Evolutionary conservation across 37 sponge, comb jelly and placozoan genomes (phyloP), one percentile per base, ranked within the genome.

Genomic region (Chondrosia reniformis): DNA sequence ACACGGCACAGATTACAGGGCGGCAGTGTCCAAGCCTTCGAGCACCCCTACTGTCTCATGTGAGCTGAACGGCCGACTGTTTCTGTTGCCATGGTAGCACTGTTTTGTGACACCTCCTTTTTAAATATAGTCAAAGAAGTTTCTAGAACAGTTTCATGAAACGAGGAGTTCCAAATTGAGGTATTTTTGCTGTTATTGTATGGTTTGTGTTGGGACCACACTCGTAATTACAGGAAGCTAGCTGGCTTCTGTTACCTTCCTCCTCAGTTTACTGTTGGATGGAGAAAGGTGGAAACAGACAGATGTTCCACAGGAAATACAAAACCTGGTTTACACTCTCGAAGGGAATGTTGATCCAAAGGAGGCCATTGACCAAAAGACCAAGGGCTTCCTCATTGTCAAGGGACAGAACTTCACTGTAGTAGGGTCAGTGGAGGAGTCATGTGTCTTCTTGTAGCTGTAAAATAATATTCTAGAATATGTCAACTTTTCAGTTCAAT

Each of bases 131-230:
- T 86, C 91, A 4, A 95, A 89, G 84, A 66, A 77, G 40, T 95
- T 88, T 74, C 72, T 95, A 46, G 93, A 95, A 54, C 79, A 93
- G 37, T 95, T 95, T 79, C 96, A 95, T 54, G 88, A 87, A 22
- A 76, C 45, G 32, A 67, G 80, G 9, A 80, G 56, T 75, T 38
- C 25, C 28, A 95, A 95, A 45, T 73, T 95, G 30, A 55, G 91
- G 94, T 93, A 66, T n/a, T 46, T 67, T 4, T 28, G 27, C 33
- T 38, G 13, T 12, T n/a, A 45, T 0, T 73, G 40, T 38, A n/a
- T 39, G 13, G 46, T 33, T 73, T 45, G 57, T 22, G n/a, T n/a
- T n/a, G n/a, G n/a, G n/a, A n/a, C n/a, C n/a, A n/a, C n/a, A n/a
- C n/a, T n/a, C n/a, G n/a, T n/a, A n/a, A n/a, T n/a, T n/a, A n/a